Percentiles rank a stretch among this genome's conserved stretches.
Evolutionary conservation across 2,888 invertebrate genomes (phyloP).

Genomic region (Sabatieria punctata): DNA sequence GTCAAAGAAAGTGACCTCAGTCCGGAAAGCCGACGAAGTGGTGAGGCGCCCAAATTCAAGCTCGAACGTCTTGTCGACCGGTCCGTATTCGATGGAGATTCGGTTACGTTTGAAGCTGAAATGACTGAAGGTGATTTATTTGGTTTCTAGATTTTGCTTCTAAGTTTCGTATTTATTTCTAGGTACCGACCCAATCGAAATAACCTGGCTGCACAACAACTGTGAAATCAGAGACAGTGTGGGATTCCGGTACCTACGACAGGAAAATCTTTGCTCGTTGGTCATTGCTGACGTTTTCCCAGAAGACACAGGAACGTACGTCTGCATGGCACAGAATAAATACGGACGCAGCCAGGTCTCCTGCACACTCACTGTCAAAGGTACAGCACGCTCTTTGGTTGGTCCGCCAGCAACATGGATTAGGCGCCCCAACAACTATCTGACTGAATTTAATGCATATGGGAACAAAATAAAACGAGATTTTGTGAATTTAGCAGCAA

Average conservation of each 20-base stretch:
- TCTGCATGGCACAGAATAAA: background rate
- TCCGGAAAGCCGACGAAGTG: constrained; percentile 12
- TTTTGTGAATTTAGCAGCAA: no score
- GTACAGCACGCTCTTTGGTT: no score
- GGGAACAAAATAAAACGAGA: no score
- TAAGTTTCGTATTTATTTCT: background rate
- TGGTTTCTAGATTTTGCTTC: background rate
- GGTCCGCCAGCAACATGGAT: no score
- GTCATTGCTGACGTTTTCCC: constrained; percentile 29
- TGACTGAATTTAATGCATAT: no score
- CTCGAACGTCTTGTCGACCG: constrained; percentile 5
- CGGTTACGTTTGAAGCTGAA: constrained; percentile 17
- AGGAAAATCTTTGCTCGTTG: constrained; percentile 13
- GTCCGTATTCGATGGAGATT: constrained; percentile 16
- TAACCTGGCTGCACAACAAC: constrained; percentile 24
- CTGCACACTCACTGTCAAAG: background rate
- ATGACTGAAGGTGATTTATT: background rate
- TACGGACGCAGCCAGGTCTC: background rate
- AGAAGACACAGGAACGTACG: constrained; percentile 22
- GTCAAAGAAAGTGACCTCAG: constrained; percentile 1
- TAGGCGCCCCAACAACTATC: no score
- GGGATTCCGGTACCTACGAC: constrained; percentile 15
- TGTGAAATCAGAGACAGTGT: constrained; percentile 18
- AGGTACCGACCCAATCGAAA: constrained; percentile 24
- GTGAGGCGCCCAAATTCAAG: constrained; percentile 18